These are phyloP conservation scores for Mastomys coucha DNA, from an alignment of 2,113 vertebrate genomes.

Conservation along the genomic window DNA sequence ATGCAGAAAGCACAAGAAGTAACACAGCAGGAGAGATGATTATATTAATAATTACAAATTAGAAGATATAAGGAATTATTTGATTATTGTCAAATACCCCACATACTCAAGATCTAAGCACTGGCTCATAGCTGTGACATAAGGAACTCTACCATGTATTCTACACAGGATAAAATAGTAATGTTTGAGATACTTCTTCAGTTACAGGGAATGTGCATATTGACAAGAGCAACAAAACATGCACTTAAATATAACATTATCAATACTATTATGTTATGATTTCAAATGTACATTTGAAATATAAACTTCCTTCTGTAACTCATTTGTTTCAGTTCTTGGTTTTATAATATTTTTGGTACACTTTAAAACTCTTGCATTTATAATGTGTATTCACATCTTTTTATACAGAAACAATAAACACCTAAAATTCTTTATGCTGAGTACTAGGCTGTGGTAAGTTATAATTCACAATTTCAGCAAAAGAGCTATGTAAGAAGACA, in stretches of 20 bases:
- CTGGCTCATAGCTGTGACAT: not conserved
- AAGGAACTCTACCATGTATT: not conserved
- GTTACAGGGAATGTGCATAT: not conserved
- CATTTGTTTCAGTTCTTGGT: not conserved
- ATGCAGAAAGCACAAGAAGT: not conserved
- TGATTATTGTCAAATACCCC: not conserved
- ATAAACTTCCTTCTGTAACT: not conserved
- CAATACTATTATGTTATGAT: not conserved
- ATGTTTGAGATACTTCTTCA: not conserved
- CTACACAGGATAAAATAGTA: not conserved
- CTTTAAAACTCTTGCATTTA: not conserved
- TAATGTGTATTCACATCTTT: not conserved
- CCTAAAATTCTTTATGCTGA: not conserved
- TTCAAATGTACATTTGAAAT: not conserved
- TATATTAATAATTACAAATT: not conserved
- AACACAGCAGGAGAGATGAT: not conserved
- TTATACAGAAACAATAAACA: not conserved
- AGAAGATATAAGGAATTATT: conserved; percentile 14
- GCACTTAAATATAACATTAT: not conserved
- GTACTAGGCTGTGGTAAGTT: not conserved
- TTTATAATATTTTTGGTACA: not conserved
- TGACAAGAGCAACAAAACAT: not conserved
- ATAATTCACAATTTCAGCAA: not conserved
- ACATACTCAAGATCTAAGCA: not conserved
- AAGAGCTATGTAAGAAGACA: not conserved